Evolutionary conservation across 2,888 invertebrate species (phyloP).

Genomic region (Bibio marci): DNA sequence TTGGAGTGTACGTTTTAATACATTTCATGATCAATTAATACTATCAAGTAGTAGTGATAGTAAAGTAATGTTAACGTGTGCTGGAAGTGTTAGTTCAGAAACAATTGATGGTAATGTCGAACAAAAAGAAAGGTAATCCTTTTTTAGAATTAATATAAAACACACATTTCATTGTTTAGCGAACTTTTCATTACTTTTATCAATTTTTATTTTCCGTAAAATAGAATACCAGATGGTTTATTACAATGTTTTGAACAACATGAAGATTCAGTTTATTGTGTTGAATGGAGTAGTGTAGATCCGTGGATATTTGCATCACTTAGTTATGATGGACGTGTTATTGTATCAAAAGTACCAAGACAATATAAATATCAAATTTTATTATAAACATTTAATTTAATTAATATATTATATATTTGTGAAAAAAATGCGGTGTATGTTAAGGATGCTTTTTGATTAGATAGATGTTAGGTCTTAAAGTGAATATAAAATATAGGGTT

Average conservation of each 20-base stretch:
- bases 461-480: no score
- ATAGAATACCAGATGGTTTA: constrained; percentile 62
- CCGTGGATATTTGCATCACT: constrained; percentile 99
- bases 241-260: constrained; percentile 89
- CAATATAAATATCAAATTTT: constrained; percentile 88
- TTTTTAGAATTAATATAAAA: constrained; percentile 10
- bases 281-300: constrained; percentile 94
- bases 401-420: no score
- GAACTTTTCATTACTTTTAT: background rate
- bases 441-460: no score
- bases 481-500: no score
- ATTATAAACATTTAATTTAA: constrained; percentile 32
- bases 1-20: constrained; percentile 89
- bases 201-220: constrained; percentile 3
- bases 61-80: constrained; percentile 72
- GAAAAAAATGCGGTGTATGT: no score
- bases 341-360: constrained; percentile 84
- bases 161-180: no score
- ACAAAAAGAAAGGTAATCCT: constrained; percentile 34
- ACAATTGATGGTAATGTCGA: constrained; percentile 32
- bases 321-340: constrained; percentile 89
- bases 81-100: constrained; percentile 77
- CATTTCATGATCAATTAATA: constrained; percentile 90
- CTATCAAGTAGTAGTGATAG: constrained; percentile 91
- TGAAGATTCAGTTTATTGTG: constrained; percentile 94